phyloP scores from a whole-genome alignment of 2,797 vertebrate species.

The Hemitrygon akajei region DNA sequence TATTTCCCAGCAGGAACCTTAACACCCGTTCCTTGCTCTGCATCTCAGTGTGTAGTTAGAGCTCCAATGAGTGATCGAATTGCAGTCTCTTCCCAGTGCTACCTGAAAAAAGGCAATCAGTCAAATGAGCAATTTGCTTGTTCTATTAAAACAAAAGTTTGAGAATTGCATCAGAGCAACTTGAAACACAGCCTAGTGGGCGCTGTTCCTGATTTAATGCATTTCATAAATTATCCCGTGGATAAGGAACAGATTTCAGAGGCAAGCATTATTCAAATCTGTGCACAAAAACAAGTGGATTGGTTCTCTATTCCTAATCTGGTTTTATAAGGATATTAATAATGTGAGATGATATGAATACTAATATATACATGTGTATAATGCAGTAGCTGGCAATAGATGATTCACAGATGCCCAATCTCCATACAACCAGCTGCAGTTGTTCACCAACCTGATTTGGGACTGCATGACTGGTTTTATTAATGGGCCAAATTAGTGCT shows the following conservation, averaged over 20 bases:
- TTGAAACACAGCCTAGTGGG: neutral
- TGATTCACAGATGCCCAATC: conserved; percentile 5
- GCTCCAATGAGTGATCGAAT: conserved; percentile 8
- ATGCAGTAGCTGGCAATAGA: neutral
- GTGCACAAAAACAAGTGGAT: neutral
- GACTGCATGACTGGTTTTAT: conserved; percentile 29
- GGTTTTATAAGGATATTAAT: neutral
- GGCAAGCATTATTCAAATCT: neutral
- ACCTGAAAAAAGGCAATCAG: conserved; percentile 4
- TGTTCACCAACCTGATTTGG: conserved; percentile 24
- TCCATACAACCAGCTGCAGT: neutral
- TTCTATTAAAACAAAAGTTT: conserved; percentile 11
- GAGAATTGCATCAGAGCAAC: neutral
- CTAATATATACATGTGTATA: neutral
- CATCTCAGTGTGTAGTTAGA: neutral
- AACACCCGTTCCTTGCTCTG: neutral
- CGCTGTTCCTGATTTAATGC: neutral
- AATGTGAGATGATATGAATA: neutral
- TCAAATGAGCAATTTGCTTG: conserved; percentile 14
- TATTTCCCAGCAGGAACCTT: conserved; percentile 9
- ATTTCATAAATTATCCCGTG: neutral
- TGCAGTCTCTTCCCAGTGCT: neutral
- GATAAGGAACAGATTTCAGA: neutral
- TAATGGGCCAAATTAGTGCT: conserved; percentile 28
- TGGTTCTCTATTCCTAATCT: neutral